Percentiles rank a stretch among this genome's conserved stretches.
Conservation (phyloP, 1,140 invertebrate genomes). For the Paralvinella palmiformis region DNA sequence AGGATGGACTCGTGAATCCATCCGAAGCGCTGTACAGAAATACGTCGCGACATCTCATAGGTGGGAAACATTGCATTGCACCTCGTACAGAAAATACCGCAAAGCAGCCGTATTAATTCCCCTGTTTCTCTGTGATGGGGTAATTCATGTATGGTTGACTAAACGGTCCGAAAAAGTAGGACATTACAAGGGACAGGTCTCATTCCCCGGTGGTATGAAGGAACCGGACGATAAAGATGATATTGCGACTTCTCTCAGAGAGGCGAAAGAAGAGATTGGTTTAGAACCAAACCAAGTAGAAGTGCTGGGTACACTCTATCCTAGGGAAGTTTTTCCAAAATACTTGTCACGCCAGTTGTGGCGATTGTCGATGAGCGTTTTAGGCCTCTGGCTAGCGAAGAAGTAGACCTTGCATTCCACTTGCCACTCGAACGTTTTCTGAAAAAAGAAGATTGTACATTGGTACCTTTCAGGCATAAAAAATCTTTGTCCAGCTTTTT, state of each 20-base stretch:
- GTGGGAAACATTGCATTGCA: no score
- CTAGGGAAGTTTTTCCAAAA: slow-evolving; percentile 11
- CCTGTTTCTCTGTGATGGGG: background rate
- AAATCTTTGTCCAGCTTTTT: background rate
- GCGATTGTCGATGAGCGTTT: slow-evolving; percentile 17
- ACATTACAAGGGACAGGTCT: slow-evolving; percentile 17
- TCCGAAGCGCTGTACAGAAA: no score
- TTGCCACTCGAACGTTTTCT: slow-evolving; percentile 23
- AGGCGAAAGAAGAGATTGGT: slow-evolving; percentile 25
- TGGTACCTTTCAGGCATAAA: background rate
- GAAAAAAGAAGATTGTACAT: slow-evolving; percentile 9
- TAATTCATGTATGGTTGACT: slow-evolving; percentile 17
- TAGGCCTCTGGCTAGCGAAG: slow-evolving; percentile 18
- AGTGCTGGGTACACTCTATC: slow-evolving; percentile 17
- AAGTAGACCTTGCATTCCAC: slow-evolving; percentile 23
- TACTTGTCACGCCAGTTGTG: slow-evolving; percentile 22
- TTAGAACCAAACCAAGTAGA: slow-evolving; percentile 16
- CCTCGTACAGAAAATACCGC: no score
- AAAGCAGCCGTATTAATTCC: slow-evolving; percentile 19
- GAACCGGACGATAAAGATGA: slow-evolving; percentile 21
- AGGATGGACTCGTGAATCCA: no score
- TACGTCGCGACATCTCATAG: no score
- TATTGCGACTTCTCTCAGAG: slow-evolving; percentile 21
- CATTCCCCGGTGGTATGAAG: slow-evolving; percentile 24
- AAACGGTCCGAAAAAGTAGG: slow-evolving; percentile 19